Evolutionary conservation across 1,140 invertebrate genomes (phyloP).

Genomic region (Tribolium madens): DNA sequence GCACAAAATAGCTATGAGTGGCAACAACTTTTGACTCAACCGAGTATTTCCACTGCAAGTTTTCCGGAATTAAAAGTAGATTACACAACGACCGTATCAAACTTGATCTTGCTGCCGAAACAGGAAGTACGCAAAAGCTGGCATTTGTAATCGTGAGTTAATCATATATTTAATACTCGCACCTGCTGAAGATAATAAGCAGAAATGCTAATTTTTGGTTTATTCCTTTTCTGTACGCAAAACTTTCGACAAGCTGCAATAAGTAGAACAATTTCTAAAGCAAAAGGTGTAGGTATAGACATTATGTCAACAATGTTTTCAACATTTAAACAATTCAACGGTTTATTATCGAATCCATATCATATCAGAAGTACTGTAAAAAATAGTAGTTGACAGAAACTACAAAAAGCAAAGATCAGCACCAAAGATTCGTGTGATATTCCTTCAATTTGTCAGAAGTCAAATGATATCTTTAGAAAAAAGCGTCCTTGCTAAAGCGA

Average conservation of each 20-base stretch:
- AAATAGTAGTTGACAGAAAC: no score
- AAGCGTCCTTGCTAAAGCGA: background rate
- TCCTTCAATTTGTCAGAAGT: background rate
- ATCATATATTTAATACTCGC: background rate
- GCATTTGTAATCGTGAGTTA: background rate
- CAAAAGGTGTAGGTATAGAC: background rate
- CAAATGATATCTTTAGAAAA: no score
- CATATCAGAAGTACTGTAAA: no score
- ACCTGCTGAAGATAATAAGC: slow-evolving; percentile 15
- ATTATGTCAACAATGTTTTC: background rate
- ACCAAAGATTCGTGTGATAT: no score
- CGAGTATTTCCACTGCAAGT: no score
- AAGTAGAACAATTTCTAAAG: background rate
- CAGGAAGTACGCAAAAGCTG: background rate
- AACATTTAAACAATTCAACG: background rate
- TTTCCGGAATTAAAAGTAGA: background rate
- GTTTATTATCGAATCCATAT: no score
- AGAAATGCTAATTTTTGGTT: slow-evolving; percentile 14
- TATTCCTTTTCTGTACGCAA: background rate
- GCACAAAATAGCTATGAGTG: no score
- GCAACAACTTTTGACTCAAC: no score
- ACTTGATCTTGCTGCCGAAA: slow-evolving; percentile 10
- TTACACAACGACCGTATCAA: slow-evolving; percentile 1
- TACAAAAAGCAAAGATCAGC: background rate
- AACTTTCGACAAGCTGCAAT: background rate